Conservation (phyloP, 2,113 vertebrate genomes). For the Falco punctatus region DNA sequence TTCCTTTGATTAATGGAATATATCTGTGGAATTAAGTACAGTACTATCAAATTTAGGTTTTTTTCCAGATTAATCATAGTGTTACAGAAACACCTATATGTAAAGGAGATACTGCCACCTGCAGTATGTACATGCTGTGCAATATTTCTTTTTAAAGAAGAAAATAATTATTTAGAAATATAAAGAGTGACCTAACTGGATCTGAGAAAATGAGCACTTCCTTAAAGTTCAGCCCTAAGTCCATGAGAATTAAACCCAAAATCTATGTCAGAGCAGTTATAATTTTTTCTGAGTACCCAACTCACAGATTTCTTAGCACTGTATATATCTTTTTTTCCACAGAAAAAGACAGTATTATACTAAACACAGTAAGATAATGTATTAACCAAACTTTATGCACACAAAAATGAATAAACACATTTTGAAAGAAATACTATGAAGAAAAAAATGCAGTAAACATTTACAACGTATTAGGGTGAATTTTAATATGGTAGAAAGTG, state of each 20-base stretch:
- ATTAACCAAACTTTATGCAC: slow-evolving; percentile 66
- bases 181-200: slow-evolving; percentile 1
- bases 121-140: neutral
- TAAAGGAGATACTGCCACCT: slow-evolving; percentile 62
- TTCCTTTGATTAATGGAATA: slow-evolving; percentile 8
- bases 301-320: slow-evolving; percentile 60
- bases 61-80: neutral
- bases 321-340: slow-evolving; percentile 71
- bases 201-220: slow-evolving; percentile 38
- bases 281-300: neutral
- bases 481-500: slow-evolving; percentile 41
- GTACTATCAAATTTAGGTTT: neutral
- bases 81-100: neutral
- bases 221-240: neutral
- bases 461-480: slow-evolving; percentile 44
- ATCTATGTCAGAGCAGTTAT: neutral
- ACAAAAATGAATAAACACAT: slow-evolving; percentile 60
- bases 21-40: slow-evolving; percentile 42
- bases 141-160: neutral
- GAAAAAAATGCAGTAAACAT: slow-evolving; percentile 39
- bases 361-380: slow-evolving; percentile 37
- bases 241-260: neutral
- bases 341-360: slow-evolving; percentile 48
- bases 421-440: slow-evolving; percentile 26
- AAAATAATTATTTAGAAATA: slow-evolving; percentile 20